Conservation (phyloP, 2,888 invertebrate genomes). For the Sarcophaga variegata region DNA sequence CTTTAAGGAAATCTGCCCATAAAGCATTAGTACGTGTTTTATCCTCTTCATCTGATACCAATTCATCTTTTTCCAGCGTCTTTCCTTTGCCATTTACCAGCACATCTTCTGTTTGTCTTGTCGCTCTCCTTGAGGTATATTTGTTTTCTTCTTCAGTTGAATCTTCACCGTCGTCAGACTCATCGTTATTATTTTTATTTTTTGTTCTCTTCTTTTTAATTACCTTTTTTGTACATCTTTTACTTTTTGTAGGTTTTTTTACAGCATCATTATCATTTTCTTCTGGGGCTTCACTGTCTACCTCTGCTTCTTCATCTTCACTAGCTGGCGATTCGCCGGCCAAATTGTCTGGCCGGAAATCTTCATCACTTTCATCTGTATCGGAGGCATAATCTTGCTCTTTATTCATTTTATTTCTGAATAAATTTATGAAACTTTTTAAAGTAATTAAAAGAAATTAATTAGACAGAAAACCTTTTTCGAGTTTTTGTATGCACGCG, state of each 20-base stretch:
- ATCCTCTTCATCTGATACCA: conserved; percentile 83
- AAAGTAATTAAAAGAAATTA: neutral
- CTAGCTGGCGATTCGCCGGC: conserved; percentile 82
- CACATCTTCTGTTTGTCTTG: conserved; percentile 71
- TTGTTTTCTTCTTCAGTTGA: neutral
- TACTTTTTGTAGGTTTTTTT: conserved; percentile 43
- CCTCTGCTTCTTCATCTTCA: conserved; percentile 64
- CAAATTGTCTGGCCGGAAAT: conserved; percentile 86
- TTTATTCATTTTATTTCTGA: conserved; percentile 76
- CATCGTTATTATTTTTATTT: conserved; percentile 3
- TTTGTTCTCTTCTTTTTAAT: conserved; percentile 40
- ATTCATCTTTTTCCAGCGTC: conserved; percentile 76
- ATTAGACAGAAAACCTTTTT: neutral
- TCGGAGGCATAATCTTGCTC: conserved; percentile 84
- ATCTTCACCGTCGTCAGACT: conserved; percentile 33
- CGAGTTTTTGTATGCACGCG: conserved; percentile 29
- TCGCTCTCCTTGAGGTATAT: conserved; percentile 68
- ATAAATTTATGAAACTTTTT: conserved; percentile 5
- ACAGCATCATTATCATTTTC: conserved; percentile 52
- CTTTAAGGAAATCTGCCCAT: conserved; percentile 91
- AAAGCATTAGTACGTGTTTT: conserved; percentile 89
- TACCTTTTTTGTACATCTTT: conserved; percentile 58
- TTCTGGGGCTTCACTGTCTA: conserved; percentile 43
- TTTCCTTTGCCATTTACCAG: conserved; percentile 61
- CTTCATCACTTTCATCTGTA: conserved; percentile 90